Evolutionary conservation across 1,140 invertebrate genomes (phyloP).

Genomic region (Drosophila takahashii): DNA sequence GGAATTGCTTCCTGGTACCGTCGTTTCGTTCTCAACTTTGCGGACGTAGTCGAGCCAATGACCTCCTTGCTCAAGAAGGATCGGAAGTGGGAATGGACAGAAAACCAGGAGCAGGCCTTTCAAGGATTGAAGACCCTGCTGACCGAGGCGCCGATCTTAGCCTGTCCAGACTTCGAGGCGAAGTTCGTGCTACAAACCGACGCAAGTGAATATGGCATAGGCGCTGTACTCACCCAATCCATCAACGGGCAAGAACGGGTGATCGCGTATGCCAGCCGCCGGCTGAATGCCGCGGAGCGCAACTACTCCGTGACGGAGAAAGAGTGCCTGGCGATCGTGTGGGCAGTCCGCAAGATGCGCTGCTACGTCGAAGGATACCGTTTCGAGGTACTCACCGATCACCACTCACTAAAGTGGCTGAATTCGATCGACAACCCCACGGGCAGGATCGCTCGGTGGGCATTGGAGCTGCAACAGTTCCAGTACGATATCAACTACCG

Average conservation of each 20-base stretch:
- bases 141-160: neutral
- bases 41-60: neutral
- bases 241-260: neutral
- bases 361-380: neutral
- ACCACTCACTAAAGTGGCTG: neutral
- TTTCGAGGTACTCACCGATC: neutral
- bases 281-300: neutral
- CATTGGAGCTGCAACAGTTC: too few relatives aligned
- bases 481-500: too few relatives aligned
- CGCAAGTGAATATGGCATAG: neutral
- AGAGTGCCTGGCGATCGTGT: neutral
- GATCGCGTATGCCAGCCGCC: neutral
- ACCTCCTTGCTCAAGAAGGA: neutral
- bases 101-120: neutral
- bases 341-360: neutral
- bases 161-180: neutral
- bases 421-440: too few relatives aligned
- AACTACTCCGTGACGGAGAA: neutral
- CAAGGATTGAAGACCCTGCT: neutral
- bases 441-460: too few relatives aligned
- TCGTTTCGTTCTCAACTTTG: neutral
- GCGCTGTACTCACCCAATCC: neutral
- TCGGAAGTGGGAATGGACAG: neutral
- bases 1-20: neutral
- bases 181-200: neutral